Percentiles rank a stretch among this genome's conserved stretches.
Evolutionary conservation across 2,113 vertebrate species (phyloP).

Genomic region (Dipodomys spectabilis): DNA sequence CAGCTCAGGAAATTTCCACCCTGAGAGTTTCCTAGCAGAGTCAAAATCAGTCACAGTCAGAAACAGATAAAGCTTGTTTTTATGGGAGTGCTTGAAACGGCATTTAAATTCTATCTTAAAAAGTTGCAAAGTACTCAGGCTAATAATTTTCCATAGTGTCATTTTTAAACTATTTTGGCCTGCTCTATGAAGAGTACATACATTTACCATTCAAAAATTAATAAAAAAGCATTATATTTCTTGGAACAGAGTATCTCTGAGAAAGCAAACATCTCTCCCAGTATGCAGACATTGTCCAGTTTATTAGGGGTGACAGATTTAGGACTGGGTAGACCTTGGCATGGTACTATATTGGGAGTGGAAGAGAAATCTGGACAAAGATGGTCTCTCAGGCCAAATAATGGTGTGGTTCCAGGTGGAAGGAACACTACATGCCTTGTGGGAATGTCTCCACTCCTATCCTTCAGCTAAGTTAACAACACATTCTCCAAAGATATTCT

Average conservation of each 20-base stretch:
- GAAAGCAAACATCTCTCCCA: conserved; percentile 63
- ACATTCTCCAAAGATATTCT: conserved; percentile 7
- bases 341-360: neutral
- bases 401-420: conserved; percentile 14
- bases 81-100: conserved; percentile 65
- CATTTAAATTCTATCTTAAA: conserved; percentile 69
- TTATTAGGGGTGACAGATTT: conserved; percentile 42
- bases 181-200: conserved; percentile 62
- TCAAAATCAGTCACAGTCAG: conserved; percentile 71
- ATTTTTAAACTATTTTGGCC: conserved; percentile 72
- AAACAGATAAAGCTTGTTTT: conserved; percentile 79
- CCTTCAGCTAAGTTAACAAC: neutral
- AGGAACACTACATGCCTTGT: neutral
- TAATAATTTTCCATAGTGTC: conserved; percentile 73
- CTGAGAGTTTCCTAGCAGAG: conserved; percentile 75
- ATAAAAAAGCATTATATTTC: conserved; percentile 56
- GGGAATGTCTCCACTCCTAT: neutral
- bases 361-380: conserved; percentile 39
- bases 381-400: conserved; percentile 18
- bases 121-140: conserved; percentile 53
- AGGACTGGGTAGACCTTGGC: conserved; percentile 34
- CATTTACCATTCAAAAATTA: conserved; percentile 63
- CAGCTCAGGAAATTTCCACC: conserved; percentile 84
- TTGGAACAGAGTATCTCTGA: conserved; percentile 42
- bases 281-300: conserved; percentile 23